Conservation (phyloP, 2,888 invertebrate species). For the Hyalella azteca region DNA sequence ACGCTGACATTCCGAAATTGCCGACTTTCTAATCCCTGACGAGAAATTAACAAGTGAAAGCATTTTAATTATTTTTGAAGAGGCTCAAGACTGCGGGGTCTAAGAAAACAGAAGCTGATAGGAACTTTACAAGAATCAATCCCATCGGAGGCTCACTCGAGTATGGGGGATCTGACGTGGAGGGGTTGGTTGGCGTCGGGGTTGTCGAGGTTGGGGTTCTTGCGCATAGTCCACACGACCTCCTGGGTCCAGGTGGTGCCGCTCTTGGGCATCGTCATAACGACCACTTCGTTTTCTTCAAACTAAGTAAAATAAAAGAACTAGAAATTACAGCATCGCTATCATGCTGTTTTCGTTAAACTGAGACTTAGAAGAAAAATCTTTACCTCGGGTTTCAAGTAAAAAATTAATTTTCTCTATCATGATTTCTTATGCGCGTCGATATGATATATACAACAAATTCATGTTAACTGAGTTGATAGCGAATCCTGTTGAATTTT, state of each 20-base stretch:
- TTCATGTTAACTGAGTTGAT: neutral
- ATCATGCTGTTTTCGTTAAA: neutral
- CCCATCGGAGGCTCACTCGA: neutral
- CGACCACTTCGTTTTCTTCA: slow-evolving; percentile 15
- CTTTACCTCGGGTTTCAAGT: neutral
- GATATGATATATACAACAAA: neutral
- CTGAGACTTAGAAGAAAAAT: neutral
- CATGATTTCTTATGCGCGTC: neutral
- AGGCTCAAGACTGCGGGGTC: no score
- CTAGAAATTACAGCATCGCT: neutral
- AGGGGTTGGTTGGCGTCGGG: neutral
- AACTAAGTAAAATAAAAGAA: neutral
- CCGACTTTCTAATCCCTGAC: no score
- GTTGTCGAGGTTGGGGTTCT: slow-evolving; percentile 6
- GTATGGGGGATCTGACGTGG: neutral
- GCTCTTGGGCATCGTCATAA: slow-evolving; percentile 24
- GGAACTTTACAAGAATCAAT: no score
- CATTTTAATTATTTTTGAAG: no score
- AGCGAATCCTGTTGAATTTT: neutral
- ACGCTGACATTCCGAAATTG: no score
- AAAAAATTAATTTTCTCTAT: neutral
- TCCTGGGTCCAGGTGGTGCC: slow-evolving; percentile 39
- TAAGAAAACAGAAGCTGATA: no score
- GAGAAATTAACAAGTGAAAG: no score
- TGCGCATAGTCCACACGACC: slow-evolving; percentile 7